Evolutionary conservation across 2,888 invertebrate genomes (phyloP).

Genomic region (Strigamia transsilvanica): DNA sequence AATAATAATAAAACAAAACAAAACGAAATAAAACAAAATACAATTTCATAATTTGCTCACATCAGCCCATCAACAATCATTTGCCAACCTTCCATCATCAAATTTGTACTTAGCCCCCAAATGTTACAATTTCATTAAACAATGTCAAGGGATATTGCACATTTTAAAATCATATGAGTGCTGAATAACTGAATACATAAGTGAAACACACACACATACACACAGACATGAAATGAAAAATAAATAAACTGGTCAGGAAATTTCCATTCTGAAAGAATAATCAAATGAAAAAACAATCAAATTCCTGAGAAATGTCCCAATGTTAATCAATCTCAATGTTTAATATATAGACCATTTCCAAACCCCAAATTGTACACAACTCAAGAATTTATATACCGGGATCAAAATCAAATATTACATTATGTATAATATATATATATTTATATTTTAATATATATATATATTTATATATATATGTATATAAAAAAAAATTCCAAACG

Average conservation of each 20-base stretch:
- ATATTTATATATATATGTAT: conserved; percentile 30
- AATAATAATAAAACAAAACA: background rate
- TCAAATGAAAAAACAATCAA: background rate
- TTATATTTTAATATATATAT: background rate
- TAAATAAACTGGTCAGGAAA: background rate
- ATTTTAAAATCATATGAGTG: background rate
- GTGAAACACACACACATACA: background rate
- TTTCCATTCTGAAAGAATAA: background rate
- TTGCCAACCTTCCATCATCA: background rate
- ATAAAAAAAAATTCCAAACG: conserved; percentile 46
- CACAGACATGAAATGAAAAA: conserved; percentile 4
- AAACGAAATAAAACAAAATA: background rate
- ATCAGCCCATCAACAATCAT: conserved; percentile 22
- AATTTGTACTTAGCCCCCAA: conserved; percentile 17
- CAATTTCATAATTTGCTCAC: conserved; percentile 37
- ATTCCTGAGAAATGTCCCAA: conserved; percentile 46
- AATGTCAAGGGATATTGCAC: conserved; percentile 33
- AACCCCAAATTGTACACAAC: conserved; percentile 5
- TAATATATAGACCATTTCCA: conserved; percentile 2
- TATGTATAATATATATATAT: background rate
- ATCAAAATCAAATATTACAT: conserved; percentile 40
- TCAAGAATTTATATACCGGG: conserved; percentile 9
- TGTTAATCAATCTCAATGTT: conserved; percentile 24
- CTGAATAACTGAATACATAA: conserved; percentile 2
- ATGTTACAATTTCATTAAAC: conserved; percentile 19